A percentile compares a stretch with the other conserved stretches of the same genome.
These are phyloP conservation scores for Hydrophis major DNA, from an alignment of 2,797 vertebrate species.

Conservation along the genomic window DNA sequence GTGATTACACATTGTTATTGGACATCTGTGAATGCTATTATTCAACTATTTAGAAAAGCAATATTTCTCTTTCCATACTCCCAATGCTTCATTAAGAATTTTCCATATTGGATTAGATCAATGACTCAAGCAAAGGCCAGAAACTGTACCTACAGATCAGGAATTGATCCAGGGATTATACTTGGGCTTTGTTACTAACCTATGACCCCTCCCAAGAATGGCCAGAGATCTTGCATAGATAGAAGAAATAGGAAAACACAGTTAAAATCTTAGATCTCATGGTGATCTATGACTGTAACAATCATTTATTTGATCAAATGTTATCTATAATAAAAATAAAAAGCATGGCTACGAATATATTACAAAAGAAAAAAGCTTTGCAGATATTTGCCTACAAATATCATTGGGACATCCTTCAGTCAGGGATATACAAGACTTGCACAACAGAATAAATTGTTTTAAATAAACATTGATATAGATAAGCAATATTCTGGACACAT, in stretches of 20 bases:
- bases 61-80: neutral
- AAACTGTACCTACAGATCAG: neutral
- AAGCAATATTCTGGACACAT: neutral
- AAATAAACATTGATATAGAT: neutral
- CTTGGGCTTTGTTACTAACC: neutral
- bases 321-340: neutral
- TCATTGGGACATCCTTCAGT: neutral
- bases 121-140: neutral
- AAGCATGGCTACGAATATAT: neutral
- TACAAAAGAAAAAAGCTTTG: neutral
- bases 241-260: neutral
- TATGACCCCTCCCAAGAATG: neutral
- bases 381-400: neutral
- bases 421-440: neutral
- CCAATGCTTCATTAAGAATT: neutral
- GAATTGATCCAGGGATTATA: neutral
- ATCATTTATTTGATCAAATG: neutral
- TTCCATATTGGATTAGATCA: neutral
- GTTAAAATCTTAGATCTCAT: neutral
- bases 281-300: neutral
- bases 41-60: neutral
- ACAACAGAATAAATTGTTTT: neutral
- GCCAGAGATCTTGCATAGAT: neutral
- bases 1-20: neutral
- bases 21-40: neutral